These are phyloP conservation scores for Noctuana brunneofusca DNA, from an alignment of 2,888 invertebrate genomes.

Conservation along the genomic window DNA sequence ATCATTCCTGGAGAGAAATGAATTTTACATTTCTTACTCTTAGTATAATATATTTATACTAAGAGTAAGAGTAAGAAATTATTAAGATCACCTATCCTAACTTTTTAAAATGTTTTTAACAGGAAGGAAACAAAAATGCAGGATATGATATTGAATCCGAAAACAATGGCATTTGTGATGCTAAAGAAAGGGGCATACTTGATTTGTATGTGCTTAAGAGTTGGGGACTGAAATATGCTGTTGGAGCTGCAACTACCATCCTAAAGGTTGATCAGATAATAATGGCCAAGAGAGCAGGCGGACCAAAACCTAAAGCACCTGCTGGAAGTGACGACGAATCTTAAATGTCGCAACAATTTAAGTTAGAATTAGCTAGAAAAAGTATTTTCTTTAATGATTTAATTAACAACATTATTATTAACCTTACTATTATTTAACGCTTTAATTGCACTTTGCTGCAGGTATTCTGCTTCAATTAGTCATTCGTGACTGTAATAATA, in stretches of 20 bases:
- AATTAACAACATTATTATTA: constrained; percentile 33
- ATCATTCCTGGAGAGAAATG: too few relatives aligned
- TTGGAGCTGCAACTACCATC: constrained; percentile 95
- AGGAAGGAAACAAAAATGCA: constrained; percentile 89
- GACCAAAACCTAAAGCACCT: constrained; percentile 91
- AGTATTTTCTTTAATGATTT: constrained; percentile 37
- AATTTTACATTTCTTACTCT: too few relatives aligned
- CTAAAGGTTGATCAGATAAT: constrained; percentile 98
- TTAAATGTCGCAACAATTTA: constrained; percentile 56
- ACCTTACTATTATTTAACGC: constrained; percentile 33
- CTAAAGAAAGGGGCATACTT: constrained; percentile 88
- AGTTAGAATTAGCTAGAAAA: constrained; percentile 38
- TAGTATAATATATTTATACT: too few relatives aligned
- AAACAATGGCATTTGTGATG: constrained; percentile 87
- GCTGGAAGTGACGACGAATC: constrained; percentile 89
- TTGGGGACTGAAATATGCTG: constrained; percentile 98
- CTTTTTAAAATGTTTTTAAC: constrained; percentile 27
- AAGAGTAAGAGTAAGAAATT: too few relatives aligned
- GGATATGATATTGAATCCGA: constrained; percentile 96
- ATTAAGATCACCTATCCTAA: not conserved
- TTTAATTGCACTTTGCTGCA: constrained; percentile 25
- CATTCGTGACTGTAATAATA: not conserved
- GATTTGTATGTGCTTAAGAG: constrained; percentile 93
- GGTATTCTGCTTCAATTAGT: not conserved
- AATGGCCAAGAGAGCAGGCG: constrained; percentile 98